Evolutionary conservation across 2,113 vertebrate species (phyloP).

Genomic region (Centropristis striata): DNA sequence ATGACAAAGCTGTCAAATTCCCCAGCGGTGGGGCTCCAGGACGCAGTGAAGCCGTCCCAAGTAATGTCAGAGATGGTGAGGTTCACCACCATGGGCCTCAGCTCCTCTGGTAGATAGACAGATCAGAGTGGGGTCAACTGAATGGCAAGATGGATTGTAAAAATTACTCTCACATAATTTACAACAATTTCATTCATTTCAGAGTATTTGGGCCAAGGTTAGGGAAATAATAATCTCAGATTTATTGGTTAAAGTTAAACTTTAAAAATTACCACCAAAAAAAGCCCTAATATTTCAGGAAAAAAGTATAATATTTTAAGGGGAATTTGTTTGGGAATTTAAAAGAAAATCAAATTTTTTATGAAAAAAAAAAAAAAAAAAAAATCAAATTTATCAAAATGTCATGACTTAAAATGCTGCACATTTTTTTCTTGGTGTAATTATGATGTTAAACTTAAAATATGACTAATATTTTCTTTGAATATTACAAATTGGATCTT

Average conservation of each 20-base stretch:
- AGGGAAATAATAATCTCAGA: background rate
- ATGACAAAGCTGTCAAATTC: conserved; percentile 91
- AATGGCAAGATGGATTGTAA: conserved; percentile 27
- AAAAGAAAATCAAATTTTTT: too few species aligned
- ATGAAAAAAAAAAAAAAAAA: too few species aligned
- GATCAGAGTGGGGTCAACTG: conserved; percentile 76
- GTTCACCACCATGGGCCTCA: conserved; percentile 84
- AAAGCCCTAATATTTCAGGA: too few species aligned
- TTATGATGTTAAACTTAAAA: background rate
- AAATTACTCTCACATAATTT: background rate
- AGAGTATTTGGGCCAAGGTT: background rate
- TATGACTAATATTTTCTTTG: background rate
- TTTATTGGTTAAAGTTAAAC: background rate
- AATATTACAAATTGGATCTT: background rate
- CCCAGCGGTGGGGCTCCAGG: conserved; percentile 88
- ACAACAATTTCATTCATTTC: background rate
- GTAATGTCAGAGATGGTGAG: conserved; percentile 86
- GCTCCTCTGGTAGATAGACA: conserved; percentile 87
- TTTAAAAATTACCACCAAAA: background rate
- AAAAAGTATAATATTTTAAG: too few species aligned
- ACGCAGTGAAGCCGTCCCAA: conserved; percentile 93
- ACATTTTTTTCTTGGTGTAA: background rate
- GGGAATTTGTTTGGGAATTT: too few species aligned
- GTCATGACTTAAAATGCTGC: too few species aligned
- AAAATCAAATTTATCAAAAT: too few species aligned